Percentiles rank a stretch among this genome's conserved stretches.
phyloP scores from a whole-genome alignment of 2,113 vertebrate species.

The Sylvietta virens region DNA sequence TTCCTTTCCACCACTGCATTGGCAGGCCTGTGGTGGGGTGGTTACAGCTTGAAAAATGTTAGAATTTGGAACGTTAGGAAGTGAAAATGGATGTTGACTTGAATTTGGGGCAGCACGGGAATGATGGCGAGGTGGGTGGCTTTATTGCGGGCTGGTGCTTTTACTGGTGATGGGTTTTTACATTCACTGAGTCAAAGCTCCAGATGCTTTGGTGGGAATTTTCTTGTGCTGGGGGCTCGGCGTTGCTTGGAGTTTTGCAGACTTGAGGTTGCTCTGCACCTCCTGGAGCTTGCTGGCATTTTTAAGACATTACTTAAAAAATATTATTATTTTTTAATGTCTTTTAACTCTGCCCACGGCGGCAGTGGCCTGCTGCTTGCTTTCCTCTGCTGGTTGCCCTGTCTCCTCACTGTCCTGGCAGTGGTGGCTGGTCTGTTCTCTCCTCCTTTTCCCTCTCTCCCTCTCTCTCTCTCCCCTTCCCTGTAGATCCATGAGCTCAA shows the following conservation, averaged over 20 bases:
- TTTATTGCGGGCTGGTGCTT: not conserved
- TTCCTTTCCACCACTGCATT: not conserved
- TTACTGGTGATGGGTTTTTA: not conserved
- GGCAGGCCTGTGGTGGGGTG: not conserved
- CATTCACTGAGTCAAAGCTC: not conserved
- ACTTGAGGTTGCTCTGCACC: not conserved
- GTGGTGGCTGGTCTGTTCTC: not conserved
- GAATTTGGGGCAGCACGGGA: not conserved
- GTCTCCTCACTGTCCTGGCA: not conserved
- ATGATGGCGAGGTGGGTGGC: not conserved
- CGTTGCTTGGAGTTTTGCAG: not conserved
- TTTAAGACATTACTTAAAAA: not conserved
- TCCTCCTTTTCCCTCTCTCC: not conserved
- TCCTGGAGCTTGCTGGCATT: not conserved
- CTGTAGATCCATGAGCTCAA: constrained; percentile 80
- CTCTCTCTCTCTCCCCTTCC: not conserved
- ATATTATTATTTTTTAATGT: not conserved
- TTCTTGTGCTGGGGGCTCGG: not conserved
- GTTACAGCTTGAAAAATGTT: not conserved
- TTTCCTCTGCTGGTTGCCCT: not conserved
- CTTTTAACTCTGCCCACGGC: not conserved
- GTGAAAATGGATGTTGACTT: not conserved
- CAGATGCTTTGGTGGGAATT: not conserved
- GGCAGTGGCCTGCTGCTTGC: not conserved
- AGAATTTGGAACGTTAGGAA: too few species aligned